Evolutionary conservation across 1,140 invertebrate genomes (phyloP).

Genomic region (Penaeus vannamei): DNA sequence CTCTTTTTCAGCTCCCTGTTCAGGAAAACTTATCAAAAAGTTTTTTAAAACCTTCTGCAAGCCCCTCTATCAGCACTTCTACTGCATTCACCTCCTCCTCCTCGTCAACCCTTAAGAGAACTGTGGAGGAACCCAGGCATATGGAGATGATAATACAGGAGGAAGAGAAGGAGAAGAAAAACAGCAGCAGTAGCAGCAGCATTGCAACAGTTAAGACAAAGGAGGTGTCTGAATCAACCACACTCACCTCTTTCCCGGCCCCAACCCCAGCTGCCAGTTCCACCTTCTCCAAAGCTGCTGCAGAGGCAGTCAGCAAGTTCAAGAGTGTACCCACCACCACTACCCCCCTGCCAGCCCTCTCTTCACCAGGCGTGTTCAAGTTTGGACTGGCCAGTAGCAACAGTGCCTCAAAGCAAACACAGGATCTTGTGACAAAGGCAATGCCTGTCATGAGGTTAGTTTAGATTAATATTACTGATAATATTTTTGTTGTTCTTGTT

Average conservation of each 20-base stretch:
- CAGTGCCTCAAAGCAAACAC: slow-evolving; percentile 46
- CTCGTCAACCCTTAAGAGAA: slow-evolving; percentile 5
- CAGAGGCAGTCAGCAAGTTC: slow-evolving; percentile 43
- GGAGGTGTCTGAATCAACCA: too few species aligned
- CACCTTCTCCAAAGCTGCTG: slow-evolving; percentile 45
- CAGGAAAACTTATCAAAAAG: slow-evolving; percentile 40
- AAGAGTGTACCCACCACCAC: not conserved
- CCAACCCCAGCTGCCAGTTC: too few species aligned
- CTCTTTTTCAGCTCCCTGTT: slow-evolving; percentile 32
- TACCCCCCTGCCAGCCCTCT: not conserved
- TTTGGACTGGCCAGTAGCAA: slow-evolving; percentile 32
- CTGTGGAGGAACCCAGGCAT: not conserved
- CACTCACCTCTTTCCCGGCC: too few species aligned
- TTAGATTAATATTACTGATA: not conserved
- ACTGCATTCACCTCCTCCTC: not conserved
- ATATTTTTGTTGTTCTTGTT: not conserved
- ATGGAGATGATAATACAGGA: not conserved
- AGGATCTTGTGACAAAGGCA: slow-evolving; percentile 45
- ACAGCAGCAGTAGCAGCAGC: too few species aligned
- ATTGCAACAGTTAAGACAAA: too few species aligned
- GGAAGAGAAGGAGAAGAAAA: not conserved
- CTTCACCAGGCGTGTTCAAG: slow-evolving; percentile 19
- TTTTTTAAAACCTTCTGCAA: slow-evolving; percentile 6
- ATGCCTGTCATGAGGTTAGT: slow-evolving; percentile 27
- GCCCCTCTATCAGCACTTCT: not conserved